phyloP scores from a whole-genome alignment of 2,797 vertebrate genomes.

The Uromys caudimaculatus region DNA sequence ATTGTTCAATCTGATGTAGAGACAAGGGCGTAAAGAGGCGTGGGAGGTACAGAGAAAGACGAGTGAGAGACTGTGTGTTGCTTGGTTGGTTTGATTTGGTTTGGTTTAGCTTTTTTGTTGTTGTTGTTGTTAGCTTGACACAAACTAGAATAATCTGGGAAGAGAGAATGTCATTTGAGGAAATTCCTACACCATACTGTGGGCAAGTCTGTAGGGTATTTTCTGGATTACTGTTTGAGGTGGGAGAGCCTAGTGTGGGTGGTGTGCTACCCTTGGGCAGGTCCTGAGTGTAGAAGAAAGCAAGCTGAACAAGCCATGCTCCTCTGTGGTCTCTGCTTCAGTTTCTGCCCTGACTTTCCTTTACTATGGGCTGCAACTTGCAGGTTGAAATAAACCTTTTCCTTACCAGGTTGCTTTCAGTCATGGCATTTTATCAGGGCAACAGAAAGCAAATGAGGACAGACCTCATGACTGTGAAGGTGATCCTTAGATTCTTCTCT shows the following conservation, averaged over 20 bases:
- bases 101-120: not conserved
- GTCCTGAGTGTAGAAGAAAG: too few relatives aligned
- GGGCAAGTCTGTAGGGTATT: not conserved
- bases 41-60: not conserved
- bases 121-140: not conserved
- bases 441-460: not conserved
- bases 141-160: not conserved
- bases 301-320: not conserved
- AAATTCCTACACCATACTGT: not conserved
- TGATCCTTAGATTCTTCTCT: slow-evolving; percentile 30
- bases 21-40: not conserved
- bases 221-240: not conserved
- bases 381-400: not conserved
- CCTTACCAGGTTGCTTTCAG: not conserved
- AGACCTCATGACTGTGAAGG: not conserved
- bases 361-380: not conserved
- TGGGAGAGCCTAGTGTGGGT: not conserved
- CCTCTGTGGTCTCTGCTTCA: not conserved
- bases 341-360: not conserved
- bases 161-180: not conserved
- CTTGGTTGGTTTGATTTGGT: not conserved
- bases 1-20: not conserved
- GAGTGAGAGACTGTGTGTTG: not conserved
- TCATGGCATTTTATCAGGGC: not conserved
- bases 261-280: too few relatives aligned